Conservation (phyloP, 2,888 invertebrate species). For the Tetranychus truncatus region DNA sequence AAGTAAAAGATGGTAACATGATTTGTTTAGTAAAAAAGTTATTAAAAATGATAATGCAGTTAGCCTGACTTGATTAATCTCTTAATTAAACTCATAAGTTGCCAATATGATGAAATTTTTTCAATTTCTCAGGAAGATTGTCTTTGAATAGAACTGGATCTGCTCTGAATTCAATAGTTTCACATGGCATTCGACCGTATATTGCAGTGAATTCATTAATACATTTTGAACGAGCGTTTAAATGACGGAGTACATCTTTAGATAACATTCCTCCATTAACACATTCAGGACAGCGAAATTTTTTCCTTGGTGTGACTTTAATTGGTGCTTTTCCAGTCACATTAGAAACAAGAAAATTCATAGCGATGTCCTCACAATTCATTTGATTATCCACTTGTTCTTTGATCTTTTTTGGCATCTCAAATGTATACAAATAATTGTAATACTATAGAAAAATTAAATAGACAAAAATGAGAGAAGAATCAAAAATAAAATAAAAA, state of each 20-base stretch:
- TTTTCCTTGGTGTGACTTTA: slow-evolving; percentile 66
- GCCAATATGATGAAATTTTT: slow-evolving; percentile 70
- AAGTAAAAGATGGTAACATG: no score
- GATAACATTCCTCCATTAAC: slow-evolving; percentile 82
- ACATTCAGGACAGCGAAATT: slow-evolving; percentile 90
- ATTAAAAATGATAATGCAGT: no score
- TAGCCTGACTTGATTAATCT: no score
- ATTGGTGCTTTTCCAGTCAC: slow-evolving; percentile 81
- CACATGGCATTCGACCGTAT: slow-evolving; percentile 70
- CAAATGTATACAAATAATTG: slow-evolving; percentile 77
- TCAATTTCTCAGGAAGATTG: slow-evolving; percentile 61
- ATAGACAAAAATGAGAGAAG: slow-evolving; percentile 12
- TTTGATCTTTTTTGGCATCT: slow-evolving; percentile 64
- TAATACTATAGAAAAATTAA: slow-evolving; percentile 44
- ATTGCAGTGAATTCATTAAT: slow-evolving; percentile 57
- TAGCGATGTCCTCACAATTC: slow-evolving; percentile 95
- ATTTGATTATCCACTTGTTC: slow-evolving; percentile 83
- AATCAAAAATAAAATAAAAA: no score
- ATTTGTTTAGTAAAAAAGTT: no score
- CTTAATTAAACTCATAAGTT: slow-evolving; percentile 34
- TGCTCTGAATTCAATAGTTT: slow-evolving; percentile 73
- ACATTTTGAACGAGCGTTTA: slow-evolving; percentile 77
- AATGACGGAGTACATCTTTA: slow-evolving; percentile 50
- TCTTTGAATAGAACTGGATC: slow-evolving; percentile 84
- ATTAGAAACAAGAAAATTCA: slow-evolving; percentile 80